Evolutionary conservation across 2,113 vertebrate species (phyloP).

Genomic region (Ptilonorhynchus violaceus): DNA sequence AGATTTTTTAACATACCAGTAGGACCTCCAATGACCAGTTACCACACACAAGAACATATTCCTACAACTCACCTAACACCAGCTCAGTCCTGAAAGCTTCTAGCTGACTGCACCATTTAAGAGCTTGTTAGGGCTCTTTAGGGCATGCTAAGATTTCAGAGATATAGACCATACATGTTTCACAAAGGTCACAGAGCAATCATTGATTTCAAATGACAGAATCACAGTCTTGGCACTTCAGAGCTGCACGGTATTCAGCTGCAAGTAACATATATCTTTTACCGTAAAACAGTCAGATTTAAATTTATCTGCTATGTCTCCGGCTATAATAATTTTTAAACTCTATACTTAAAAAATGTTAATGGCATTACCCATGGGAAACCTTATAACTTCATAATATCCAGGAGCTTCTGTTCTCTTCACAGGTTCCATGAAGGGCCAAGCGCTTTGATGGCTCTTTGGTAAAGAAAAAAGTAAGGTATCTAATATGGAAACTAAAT

Average conservation of each 20-base stretch:
- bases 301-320: constrained; percentile 13
- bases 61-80: background rate
- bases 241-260: background rate
- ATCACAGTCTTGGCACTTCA: background rate
- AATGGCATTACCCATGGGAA: constrained; percentile 93
- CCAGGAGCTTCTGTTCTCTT: constrained; percentile 98
- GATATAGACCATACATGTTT: background rate
- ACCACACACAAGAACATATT: background rate
- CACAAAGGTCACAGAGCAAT: background rate
- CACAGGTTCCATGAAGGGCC: constrained; percentile 99
- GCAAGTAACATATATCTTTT: background rate
- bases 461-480: constrained; percentile 71
- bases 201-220: background rate
- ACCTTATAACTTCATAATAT: constrained; percentile 99
- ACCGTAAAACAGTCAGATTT: background rate
- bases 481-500: constrained; percentile 66
- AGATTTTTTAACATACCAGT: background rate
- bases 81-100: background rate
- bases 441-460: constrained; percentile 97
- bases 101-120: background rate
- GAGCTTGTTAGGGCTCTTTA: background rate
- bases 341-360: constrained; percentile 69
- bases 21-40: background rate
- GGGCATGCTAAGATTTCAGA: background rate
- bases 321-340: constrained; percentile 45